phyloP scores from a whole-genome alignment of 2,113 vertebrate genomes.

The Lycaon pictus region DNA sequence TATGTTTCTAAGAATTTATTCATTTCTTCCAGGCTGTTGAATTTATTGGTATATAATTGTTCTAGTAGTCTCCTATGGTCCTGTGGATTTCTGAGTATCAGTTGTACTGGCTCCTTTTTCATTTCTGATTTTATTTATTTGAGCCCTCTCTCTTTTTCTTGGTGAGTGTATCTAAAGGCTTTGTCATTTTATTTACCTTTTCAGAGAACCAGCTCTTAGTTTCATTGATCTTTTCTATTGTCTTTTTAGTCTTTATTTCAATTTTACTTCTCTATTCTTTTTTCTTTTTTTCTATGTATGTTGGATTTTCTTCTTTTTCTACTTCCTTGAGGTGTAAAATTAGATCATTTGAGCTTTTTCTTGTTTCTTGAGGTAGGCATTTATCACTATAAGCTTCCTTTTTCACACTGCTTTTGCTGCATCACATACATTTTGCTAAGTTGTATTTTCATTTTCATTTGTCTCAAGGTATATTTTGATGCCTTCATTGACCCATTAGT shows the following conservation, averaged over 20 bases:
- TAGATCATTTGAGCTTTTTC: not conserved
- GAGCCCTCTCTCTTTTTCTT: not conserved
- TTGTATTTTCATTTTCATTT: not conserved
- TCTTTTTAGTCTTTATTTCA: not conserved
- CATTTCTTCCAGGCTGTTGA: not conserved
- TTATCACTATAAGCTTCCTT: not conserved
- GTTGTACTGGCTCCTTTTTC: not conserved
- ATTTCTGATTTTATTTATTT: not conserved
- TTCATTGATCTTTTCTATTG: not conserved
- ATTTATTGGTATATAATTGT: not conserved
- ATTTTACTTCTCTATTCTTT: not conserved
- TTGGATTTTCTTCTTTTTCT: not conserved
- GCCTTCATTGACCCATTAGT: not conserved
- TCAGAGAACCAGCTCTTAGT: not conserved
- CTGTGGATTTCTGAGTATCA: not conserved
- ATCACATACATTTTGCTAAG: not conserved
- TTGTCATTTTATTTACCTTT: not conserved
- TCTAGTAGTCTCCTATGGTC: not conserved
- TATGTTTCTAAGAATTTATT: not conserved
- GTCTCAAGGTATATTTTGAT: not conserved
- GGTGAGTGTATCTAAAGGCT: not conserved
- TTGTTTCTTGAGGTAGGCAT: not conserved
- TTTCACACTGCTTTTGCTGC: not conserved
- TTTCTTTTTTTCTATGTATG: not conserved
- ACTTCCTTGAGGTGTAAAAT: not conserved